Evolutionary conservation across 2,888 invertebrate genomes (phyloP).

Genomic region (Pyrocoelia pectoralis): DNA sequence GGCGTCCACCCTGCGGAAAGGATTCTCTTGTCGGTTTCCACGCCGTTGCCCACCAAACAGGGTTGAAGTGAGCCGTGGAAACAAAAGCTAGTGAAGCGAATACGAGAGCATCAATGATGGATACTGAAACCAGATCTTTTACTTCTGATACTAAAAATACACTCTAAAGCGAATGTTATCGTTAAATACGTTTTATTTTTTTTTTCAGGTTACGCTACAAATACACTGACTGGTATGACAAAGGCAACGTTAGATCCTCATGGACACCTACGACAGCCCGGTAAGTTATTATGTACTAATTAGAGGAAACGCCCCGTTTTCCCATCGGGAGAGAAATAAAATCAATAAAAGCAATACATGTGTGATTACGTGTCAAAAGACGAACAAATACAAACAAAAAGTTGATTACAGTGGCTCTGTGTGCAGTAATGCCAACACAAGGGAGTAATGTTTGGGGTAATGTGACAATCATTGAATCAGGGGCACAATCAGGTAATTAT

Average conservation of each 20-base stretch:
- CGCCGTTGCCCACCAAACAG: slow-evolving; percentile 54
- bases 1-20: slow-evolving; percentile 55
- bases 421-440: slow-evolving; percentile 47
- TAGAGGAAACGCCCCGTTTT: background rate
- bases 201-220: slow-evolving; percentile 85
- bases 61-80: slow-evolving; percentile 56
- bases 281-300: slow-evolving; percentile 62
- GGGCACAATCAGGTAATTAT: slow-evolving; percentile 58
- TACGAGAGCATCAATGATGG: slow-evolving; percentile 38
- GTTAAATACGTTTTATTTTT: slow-evolving; percentile 47
- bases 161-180: slow-evolving; percentile 25
- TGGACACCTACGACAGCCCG: slow-evolving; percentile 89
- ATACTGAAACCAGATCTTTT: slow-evolving; percentile 33
- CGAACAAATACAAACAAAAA: slow-evolving; percentile 46
- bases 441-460: slow-evolving; percentile 53
- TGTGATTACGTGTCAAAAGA: slow-evolving; percentile 40
- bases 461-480: slow-evolving; percentile 57
- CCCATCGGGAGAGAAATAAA: slow-evolving; percentile 16
- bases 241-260: slow-evolving; percentile 88
- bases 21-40: slow-evolving; percentile 60
- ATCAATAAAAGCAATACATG: slow-evolving; percentile 30
- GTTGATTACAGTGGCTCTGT: slow-evolving; percentile 46
- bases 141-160: slow-evolving; percentile 25
- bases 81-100: slow-evolving; percentile 55
- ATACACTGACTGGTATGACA: slow-evolving; percentile 79